Percentiles rank a stretch among this genome's conserved stretches.
Evolutionary conservation across 1,140 invertebrate genomes (phyloP).

Genomic region (Dendrolimus kikuchii): DNA sequence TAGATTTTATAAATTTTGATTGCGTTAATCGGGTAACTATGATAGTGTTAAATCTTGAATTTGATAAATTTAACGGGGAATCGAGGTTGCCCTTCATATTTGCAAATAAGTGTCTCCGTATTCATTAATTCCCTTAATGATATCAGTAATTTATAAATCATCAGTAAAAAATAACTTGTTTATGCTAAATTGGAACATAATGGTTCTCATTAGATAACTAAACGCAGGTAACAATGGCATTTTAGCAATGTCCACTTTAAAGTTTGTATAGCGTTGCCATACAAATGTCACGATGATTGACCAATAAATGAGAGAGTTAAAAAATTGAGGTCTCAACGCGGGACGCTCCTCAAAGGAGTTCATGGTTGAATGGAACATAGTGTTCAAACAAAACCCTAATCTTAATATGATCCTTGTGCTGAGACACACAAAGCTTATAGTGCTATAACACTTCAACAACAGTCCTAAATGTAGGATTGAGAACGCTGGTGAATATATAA

Average conservation of each 20-base stretch:
- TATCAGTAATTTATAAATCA: too few species aligned
- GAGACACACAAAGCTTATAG: slow-evolving; percentile 34
- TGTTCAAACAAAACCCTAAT: slow-evolving; percentile 32
- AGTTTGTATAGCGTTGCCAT: slow-evolving; percentile 37
- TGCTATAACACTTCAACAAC: slow-evolving; percentile 31
- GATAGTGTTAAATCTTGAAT: too few species aligned
- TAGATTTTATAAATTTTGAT: too few species aligned
- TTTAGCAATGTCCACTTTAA: slow-evolving; percentile 30
- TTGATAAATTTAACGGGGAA: too few species aligned
- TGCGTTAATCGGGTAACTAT: too few species aligned
- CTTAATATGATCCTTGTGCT: slow-evolving; percentile 31
- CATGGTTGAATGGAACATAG: slow-evolving; percentile 68
- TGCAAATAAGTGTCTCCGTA: too few species aligned
- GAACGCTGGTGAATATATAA: slow-evolving; percentile 37
- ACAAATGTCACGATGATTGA: slow-evolving; percentile 65
- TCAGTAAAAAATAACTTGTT: too few species aligned
- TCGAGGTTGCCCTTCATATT: too few species aligned
- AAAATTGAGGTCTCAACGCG: slow-evolving; percentile 70
- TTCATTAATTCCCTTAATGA: too few species aligned
- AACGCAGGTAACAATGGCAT: slow-evolving; percentile 7
- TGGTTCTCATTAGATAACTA: slow-evolving; percentile 2
- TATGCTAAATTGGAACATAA: not conserved
- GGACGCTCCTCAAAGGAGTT: slow-evolving; percentile 68
- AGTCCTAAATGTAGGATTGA: slow-evolving; percentile 64
- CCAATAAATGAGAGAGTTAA: slow-evolving; percentile 68